A percentile compares a stretch with the other conserved stretches of the same genome.
These are phyloP conservation scores for Apeltes quadracus DNA, from an alignment of 2,113 vertebrate genomes.

Conservation along the genomic window DNA sequence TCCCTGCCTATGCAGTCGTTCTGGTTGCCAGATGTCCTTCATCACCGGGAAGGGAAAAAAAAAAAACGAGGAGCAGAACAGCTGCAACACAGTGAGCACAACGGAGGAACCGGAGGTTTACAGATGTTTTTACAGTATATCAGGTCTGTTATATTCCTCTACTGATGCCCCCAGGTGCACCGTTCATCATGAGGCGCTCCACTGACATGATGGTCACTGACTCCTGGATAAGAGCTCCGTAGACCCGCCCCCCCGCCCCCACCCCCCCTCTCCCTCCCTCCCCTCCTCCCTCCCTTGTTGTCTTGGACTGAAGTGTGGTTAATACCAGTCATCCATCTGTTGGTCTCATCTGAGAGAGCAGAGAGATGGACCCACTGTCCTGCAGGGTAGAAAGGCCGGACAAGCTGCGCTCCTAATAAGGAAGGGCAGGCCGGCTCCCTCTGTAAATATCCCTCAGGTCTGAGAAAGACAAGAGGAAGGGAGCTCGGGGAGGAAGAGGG, in stretches of 20 bases:
- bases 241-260: not conserved
- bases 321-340: conserved; percentile 67
- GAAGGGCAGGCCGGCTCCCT: conserved; percentile 76
- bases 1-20: conserved; percentile 3
- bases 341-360: conserved; percentile 70
- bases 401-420: conserved; percentile 84
- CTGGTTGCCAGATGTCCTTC: conserved; percentile 55
- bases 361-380: conserved; percentile 75
- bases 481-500: conserved; percentile 77
- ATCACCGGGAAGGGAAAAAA: conserved; percentile 16
- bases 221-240: conserved; percentile 11
- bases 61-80: conserved; percentile 35
- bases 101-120: conserved; percentile 30
- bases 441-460: conserved; percentile 83
- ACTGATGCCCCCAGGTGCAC: conserved; percentile 49
- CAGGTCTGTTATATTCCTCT: conserved; percentile 46
- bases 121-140: conserved; percentile 61
- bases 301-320: conserved; percentile 24
- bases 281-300: not conserved
- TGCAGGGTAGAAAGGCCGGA: conserved; percentile 72
- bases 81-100: conserved; percentile 54
- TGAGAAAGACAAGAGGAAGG: conserved; percentile 78
- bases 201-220: conserved; percentile 25
- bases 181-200: conserved; percentile 36
- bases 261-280: too few relatives aligned